These are phyloP conservation scores for Halcyon leucocephala DNA, from an alignment of 2,797 vertebrate species.

Conservation along the genomic window DNA sequence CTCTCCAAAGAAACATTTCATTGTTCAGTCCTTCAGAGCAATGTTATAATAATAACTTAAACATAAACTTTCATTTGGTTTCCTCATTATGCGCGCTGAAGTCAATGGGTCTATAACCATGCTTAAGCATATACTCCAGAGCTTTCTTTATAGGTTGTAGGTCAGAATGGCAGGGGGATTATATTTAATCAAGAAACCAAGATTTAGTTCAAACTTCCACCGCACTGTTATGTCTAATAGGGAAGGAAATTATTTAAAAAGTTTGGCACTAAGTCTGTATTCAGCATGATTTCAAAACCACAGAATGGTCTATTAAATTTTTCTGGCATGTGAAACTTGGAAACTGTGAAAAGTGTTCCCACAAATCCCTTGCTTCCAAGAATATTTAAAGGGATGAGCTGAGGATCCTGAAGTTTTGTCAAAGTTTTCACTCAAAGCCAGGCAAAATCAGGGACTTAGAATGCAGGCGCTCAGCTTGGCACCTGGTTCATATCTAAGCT, in stretches of 20 bases:
- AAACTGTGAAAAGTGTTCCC: background rate
- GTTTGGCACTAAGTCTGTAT: background rate
- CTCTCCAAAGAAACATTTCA: background rate
- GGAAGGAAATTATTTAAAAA: slow-evolving; percentile 52
- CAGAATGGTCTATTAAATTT: slow-evolving; percentile 5
- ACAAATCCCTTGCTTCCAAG: slow-evolving; percentile 7
- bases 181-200: slow-evolving; percentile 41
- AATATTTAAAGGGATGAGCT: background rate
- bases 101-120: background rate
- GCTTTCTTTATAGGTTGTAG: background rate
- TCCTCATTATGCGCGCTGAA: slow-evolving; percentile 11
- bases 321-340: slow-evolving; percentile 2
- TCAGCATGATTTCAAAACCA: slow-evolving; percentile 21
- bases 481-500: background rate
- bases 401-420: slow-evolving; percentile 3
- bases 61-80: background rate
- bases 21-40: background rate
- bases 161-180: slow-evolving; percentile 19
- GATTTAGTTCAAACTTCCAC: slow-evolving; percentile 24
- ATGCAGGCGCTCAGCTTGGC: background rate
- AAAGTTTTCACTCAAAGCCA: background rate
- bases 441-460: background rate
- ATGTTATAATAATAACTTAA: background rate
- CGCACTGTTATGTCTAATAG: background rate
- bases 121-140: slow-evolving; percentile 10